A percentile compares a stretch with the other conserved stretches of the same genome.
Conservation (phyloP, 2,113 vertebrate species). For the Nettapus auritus region DNA sequence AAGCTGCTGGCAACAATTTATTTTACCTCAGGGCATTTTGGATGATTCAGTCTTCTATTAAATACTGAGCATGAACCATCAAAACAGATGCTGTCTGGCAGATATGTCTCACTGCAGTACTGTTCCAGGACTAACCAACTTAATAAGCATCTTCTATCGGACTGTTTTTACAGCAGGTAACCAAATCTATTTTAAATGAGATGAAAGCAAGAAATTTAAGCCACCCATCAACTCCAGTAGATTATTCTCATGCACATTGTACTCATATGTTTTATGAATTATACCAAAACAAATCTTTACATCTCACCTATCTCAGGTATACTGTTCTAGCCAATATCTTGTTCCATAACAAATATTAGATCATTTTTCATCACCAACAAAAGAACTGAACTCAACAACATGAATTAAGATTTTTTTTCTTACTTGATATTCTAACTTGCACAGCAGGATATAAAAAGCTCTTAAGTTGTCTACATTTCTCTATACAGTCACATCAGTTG, state of each 20-base stretch:
- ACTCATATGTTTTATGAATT: background rate
- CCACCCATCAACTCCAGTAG: background rate
- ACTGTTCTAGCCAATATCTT: background rate
- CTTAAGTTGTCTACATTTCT: background rate
- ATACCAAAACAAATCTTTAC: background rate
- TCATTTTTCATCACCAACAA: background rate
- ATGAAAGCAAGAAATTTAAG: slow-evolving; percentile 9
- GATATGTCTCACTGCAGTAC: background rate
- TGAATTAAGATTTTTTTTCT: background rate
- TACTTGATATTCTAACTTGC: background rate
- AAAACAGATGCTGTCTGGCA: slow-evolving; percentile 45
- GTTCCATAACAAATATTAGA: background rate
- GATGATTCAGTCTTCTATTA: slow-evolving; percentile 31
- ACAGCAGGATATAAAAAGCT: background rate
- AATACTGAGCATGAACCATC: slow-evolving; percentile 11
- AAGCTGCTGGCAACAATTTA: slow-evolving; percentile 48
- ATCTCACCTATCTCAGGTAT: background rate
- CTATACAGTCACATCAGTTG: background rate
- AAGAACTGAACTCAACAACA: background rate
- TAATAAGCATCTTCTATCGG: slow-evolving; percentile 35
- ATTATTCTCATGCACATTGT: background rate
- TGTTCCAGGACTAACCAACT: slow-evolving; percentile 28
- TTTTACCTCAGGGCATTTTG: slow-evolving; percentile 39
- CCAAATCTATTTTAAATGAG: background rate
- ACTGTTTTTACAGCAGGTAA: background rate